phyloP scores from a whole-genome alignment of 2,113 vertebrate species.

The Sminthopsis crassicaudata region DNA sequence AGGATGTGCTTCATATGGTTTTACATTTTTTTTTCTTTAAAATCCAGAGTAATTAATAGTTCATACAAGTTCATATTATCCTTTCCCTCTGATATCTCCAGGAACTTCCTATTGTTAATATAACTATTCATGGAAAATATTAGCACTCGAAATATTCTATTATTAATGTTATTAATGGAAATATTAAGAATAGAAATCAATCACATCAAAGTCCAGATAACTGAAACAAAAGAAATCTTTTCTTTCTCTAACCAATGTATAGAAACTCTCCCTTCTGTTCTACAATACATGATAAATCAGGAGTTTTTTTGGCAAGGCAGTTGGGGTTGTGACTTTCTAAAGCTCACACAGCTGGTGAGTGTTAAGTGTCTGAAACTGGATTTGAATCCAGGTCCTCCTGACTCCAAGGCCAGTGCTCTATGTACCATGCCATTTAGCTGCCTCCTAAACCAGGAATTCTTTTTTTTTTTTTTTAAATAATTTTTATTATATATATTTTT shows the following conservation, averaged over 20 bases:
- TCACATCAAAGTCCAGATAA: neutral
- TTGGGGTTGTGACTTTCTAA: no score
- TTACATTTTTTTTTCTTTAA: neutral
- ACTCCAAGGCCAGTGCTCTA: no score
- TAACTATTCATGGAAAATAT: neutral
- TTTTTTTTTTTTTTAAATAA: no score
- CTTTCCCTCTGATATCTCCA: neutral
- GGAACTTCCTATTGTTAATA: neutral
- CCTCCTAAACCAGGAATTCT: no score
- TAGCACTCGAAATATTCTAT: no score
- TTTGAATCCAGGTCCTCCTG: no score
- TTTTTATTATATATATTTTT: no score
- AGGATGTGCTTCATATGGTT: neutral
- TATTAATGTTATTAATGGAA: no score
- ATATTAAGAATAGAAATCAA: neutral
- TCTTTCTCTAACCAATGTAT: neutral
- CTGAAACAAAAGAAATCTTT: neutral
- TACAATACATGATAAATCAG: neutral
- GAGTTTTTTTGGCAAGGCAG: neutral
- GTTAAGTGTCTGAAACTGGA: no score
- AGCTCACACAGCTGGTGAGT: no score
- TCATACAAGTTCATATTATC: neutral
- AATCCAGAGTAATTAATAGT: neutral
- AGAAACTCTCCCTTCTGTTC: neutral
- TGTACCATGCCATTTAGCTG: no score